Percentiles rank a stretch among this genome's conserved stretches.
Evolutionary conservation across 1,140 invertebrate genomes (phyloP).

Genomic region (silkworm (Bombyx mori)): DNA sequence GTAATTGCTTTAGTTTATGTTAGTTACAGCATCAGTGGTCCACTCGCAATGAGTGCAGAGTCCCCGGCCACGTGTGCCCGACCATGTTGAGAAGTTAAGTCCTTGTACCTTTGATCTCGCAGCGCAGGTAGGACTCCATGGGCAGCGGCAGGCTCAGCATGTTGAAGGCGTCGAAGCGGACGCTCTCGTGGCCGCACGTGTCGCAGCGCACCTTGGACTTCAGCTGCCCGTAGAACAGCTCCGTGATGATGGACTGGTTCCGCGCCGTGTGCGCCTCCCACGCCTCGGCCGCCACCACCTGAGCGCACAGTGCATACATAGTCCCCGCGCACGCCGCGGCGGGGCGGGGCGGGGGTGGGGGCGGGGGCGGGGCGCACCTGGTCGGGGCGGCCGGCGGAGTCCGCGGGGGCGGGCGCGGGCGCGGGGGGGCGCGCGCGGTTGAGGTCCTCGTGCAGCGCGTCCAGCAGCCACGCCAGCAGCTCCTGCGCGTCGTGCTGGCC

Average conservation of each 20-base stretch:
- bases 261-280: conserved; percentile 87
- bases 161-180: conserved; percentile 92
- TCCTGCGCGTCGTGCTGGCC: conserved; percentile 93
- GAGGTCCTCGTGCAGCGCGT: conserved; percentile 91
- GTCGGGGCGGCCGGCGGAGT: no score
- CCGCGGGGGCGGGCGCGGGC: conserved; percentile 77
- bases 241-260: conserved; percentile 88
- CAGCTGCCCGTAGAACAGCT: conserved; percentile 91
- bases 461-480: conserved; percentile 88
- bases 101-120: conserved; percentile 15
- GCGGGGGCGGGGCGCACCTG: conserved; percentile 56
- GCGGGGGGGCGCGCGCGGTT: conserved; percentile 79
- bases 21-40: no score
- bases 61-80: no score
- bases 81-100: no score
- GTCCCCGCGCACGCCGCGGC: conserved; percentile 70
- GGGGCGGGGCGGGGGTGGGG: conserved; percentile 74
- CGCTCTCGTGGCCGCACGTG: conserved; percentile 84
- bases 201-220: conserved; percentile 88
- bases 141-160: conserved; percentile 89
- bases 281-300: conserved; percentile 82
- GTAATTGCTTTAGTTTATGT: no score
- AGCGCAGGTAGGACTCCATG: conserved; percentile 77
- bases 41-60: no score
- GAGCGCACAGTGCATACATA: conserved; percentile 74